Evolutionary conservation across 1,140 invertebrate species (phyloP).

Genomic region (Drosophila rufa): DNA sequence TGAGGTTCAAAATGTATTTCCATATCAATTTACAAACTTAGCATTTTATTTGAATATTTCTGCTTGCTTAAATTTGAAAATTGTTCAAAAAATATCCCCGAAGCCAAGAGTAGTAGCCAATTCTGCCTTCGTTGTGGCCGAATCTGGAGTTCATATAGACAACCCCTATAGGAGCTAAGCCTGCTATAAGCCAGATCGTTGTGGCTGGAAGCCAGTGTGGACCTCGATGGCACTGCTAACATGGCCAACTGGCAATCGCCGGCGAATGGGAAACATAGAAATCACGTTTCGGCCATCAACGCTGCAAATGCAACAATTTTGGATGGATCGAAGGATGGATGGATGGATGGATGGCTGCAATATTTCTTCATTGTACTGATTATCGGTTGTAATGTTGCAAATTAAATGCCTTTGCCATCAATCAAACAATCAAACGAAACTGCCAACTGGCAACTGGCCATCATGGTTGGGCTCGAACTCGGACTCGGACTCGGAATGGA

Average conservation of each 20-base stretch:
- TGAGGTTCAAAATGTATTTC: too few relatives aligned
- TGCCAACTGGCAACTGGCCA: slow-evolving; percentile 59
- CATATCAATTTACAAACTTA: too few relatives aligned
- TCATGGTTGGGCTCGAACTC: slow-evolving; percentile 29
- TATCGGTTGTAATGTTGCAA: slow-evolving; percentile 84
- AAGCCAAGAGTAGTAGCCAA: slow-evolving; percentile 9
- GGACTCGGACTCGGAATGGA: slow-evolving; percentile 6
- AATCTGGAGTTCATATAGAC: slow-evolving; percentile 2
- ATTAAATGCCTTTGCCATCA: slow-evolving; percentile 79
- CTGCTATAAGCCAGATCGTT: slow-evolving; percentile 77
- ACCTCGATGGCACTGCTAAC: slow-evolving; percentile 37
- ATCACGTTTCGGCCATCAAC: slow-evolving; percentile 83
- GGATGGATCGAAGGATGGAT: slow-evolving; percentile 11
- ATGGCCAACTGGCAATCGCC: slow-evolving; percentile 28
- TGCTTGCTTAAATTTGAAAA: neutral
- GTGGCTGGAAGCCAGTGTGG: slow-evolving; percentile 14
- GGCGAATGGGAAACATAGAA: slow-evolving; percentile 79
- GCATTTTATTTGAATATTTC: too few relatives aligned
- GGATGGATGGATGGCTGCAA: slow-evolving; percentile 37
- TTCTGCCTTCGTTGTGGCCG: slow-evolving; percentile 27
- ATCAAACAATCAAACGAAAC: slow-evolving; percentile 76
- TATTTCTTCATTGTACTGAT: slow-evolving; percentile 84
- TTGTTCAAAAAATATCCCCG: too few relatives aligned
- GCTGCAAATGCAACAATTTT: slow-evolving; percentile 81
- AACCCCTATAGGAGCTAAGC: slow-evolving; percentile 50